A percentile compares a stretch with the other conserved stretches of the same genome.
Conservation (phyloP, 2,797 vertebrate genomes). For the Nyctibius grandis region DNA sequence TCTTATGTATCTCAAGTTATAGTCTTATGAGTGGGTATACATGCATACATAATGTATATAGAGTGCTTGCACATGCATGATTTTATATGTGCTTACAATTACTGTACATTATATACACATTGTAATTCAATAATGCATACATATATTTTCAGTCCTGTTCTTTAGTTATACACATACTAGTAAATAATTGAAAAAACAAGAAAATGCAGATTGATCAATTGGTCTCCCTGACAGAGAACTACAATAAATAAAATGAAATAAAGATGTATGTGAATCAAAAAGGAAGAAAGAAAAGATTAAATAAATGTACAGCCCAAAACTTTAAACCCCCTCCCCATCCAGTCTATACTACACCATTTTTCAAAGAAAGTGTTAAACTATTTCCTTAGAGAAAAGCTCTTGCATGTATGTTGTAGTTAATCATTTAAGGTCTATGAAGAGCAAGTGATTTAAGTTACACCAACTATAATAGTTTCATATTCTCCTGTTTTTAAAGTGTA, state of each 20-base stretch:
- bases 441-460: neutral
- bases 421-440: neutral
- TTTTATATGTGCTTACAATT: neutral
- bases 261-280: neutral
- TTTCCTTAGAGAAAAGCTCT: neutral
- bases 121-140: neutral
- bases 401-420: neutral
- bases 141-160: neutral
- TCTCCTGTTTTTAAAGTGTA: neutral
- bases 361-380: neutral
- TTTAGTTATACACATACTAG: neutral
- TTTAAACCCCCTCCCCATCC: rapidly evolving
- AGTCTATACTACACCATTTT: neutral
- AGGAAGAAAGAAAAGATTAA: neutral
- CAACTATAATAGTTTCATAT: neutral
- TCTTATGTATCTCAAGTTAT: neutral
- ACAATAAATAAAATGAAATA: neutral
- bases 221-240: neutral
- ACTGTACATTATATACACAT: neutral
- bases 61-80: neutral
- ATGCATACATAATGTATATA: neutral
- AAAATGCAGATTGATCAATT: neutral
- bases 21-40: neutral
- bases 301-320: neutral
- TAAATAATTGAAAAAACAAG: neutral